Evolutionary conservation across 2,888 invertebrate species (phyloP), one percentile per base, ranked within the genome.

Genomic region (Lochmaea capreae): DNA sequence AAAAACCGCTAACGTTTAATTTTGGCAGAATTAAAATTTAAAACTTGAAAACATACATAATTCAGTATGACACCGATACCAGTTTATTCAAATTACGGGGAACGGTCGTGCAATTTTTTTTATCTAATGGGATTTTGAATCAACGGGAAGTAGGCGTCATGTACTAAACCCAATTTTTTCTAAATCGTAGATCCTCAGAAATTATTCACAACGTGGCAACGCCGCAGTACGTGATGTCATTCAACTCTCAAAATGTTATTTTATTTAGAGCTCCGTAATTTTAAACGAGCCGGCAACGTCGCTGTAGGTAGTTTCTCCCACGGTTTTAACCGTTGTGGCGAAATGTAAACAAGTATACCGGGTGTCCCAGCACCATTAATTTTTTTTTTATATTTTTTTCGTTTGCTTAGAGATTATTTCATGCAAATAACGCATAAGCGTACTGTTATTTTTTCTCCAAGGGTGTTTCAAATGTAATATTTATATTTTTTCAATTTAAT

Each of bases 251-350:
- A 46, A 46, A 46, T 33, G 11, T 62, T 16, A n/a, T 42, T 62
- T 62, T 62, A 14, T n/a, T 11, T 14, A 33, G 22, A n/a, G 10
- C n/a, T 26, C 0, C 54, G 66, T 22, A 66, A 16, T 54, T 66
- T 54, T n/a, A 5, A 18, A 16, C 10, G 66, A 43, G 8, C 11
- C 42, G 70, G 58, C 70, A 71, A 71, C 70, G 46, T 11, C 70
- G 65, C 49, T 12, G 22, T 33, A 65, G 42, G 18, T 11, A n/a
- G 18, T 65, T 65, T 65, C 54, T 42, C 18, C 22, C 33, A 54
- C 54, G 52, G 39, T 63, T 63, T 16, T n/a, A 16, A 54, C 62
- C 22, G 22, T 52, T 22, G 8, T 16, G 3, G 6, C 54, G 65
- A 43, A 65, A 65, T 43, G 46, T 65, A 58, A 65, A 54, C 62